These are phyloP conservation scores for Entelurus aequoreus DNA, from an alignment of 2,113 vertebrate species.

Conservation along the genomic window DNA sequence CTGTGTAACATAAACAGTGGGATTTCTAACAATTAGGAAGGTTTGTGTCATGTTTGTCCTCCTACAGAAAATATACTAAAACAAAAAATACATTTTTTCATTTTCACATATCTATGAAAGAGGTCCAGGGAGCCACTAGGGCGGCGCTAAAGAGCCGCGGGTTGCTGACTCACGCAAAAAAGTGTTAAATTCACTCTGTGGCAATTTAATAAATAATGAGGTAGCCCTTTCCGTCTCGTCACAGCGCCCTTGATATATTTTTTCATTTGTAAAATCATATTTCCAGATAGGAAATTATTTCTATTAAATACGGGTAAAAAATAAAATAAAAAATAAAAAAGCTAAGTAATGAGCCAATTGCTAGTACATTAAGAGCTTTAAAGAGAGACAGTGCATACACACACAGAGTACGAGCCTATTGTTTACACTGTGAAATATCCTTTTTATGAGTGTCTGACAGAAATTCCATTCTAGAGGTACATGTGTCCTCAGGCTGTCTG, in stretches of 20 bases:
- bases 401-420: not conserved
- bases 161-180: constrained; percentile 9
- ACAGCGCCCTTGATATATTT: constrained; percentile 40
- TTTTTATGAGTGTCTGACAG: constrained; percentile 11
- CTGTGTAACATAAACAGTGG: too few species aligned
- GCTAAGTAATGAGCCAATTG: constrained; percentile 3
- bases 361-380: constrained; percentile 8
- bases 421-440: constrained; percentile 19
- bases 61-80: too few species aligned
- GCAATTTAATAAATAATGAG: constrained; percentile 59
- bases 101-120: too few species aligned
- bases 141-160: too few species aligned
- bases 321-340: constrained; percentile 2
- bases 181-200: constrained; percentile 44
- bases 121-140: too few species aligned
- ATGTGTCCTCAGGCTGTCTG: constrained; percentile 10
- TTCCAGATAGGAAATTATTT: constrained; percentile 26
- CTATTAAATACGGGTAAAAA: constrained; percentile 16
- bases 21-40: too few species aligned
- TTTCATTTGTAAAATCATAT: constrained; percentile 45
- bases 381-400: constrained; percentile 8
- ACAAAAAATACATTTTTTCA: too few species aligned
- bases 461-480: constrained; percentile 5
- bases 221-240: constrained; percentile 27
- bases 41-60: too few species aligned